phyloP scores from a whole-genome alignment of 2,888 invertebrate species.

The Tanypteryx hageni region DNA sequence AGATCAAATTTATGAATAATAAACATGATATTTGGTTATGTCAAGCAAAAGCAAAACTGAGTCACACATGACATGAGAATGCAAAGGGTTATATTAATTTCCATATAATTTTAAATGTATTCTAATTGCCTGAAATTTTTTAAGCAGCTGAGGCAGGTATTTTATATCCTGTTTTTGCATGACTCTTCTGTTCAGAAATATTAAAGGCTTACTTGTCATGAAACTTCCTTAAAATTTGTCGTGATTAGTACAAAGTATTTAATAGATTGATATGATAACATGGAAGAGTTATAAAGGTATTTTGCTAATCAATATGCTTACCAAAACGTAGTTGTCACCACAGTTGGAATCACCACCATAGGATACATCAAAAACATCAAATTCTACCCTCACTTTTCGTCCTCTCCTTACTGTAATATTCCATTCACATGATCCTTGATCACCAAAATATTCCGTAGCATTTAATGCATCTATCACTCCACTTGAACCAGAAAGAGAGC shows the following conservation, averaged over 20 bases:
- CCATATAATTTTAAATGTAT: no score
- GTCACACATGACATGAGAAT: no score
- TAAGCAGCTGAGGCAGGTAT: neutral
- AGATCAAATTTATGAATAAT: no score
- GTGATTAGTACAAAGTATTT: neutral
- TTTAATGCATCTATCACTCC: conserved; percentile 77
- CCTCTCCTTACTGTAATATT: conserved; percentile 84
- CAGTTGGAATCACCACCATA: conserved; percentile 79
- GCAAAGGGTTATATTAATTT: no score
- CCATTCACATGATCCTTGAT: conserved; percentile 82
- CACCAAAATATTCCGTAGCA: conserved; percentile 65
- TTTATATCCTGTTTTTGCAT: neutral
- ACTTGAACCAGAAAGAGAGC: conserved; percentile 78
- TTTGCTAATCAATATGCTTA: conserved; percentile 70
- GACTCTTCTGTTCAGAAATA: neutral
- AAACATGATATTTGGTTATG: no score
- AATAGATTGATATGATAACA: neutral
- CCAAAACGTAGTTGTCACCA: conserved; percentile 75
- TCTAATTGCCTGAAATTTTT: neutral
- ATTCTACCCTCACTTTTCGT: conserved; percentile 81
- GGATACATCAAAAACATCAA: conserved; percentile 80
- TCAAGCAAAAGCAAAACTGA: no score
- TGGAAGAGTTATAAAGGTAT: no score
- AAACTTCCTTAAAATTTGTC: neutral
- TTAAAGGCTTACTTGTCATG: neutral